Conservation (phyloP, 2,113 vertebrate species). For the Actenoides lindsayi region DNA sequence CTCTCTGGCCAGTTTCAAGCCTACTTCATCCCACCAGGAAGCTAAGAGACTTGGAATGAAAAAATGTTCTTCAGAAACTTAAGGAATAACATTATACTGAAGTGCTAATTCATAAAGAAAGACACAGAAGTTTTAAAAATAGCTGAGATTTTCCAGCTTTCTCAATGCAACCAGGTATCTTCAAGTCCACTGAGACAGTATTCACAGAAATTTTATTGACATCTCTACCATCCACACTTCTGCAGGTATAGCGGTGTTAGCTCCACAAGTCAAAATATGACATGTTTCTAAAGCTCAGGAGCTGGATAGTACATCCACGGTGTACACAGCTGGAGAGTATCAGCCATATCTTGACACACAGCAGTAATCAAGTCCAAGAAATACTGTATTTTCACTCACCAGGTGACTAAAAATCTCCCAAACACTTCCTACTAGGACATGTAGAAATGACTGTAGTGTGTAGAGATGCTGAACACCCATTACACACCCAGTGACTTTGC, state of each 20-base stretch:
- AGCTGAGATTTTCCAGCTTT: neutral
- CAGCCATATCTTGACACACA: neutral
- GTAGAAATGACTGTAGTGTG: fast-evolving
- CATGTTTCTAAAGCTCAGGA: neutral
- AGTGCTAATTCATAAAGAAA: neutral
- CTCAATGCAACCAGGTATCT: neutral
- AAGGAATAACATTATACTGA: neutral
- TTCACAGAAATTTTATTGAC: neutral
- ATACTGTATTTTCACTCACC: neutral
- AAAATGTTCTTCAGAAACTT: neutral
- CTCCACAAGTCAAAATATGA: neutral
- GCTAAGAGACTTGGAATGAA: neutral
- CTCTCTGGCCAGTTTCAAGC: neutral
- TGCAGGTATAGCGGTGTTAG: neutral
- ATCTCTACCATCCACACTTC: neutral
- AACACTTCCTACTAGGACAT: neutral
- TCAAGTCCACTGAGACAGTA: neutral
- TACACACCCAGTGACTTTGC: neutral
- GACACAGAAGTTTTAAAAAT: no score
- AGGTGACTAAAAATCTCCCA: neutral
- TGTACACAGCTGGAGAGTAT: neutral
- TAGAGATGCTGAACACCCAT: neutral
- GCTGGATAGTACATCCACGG: neutral
- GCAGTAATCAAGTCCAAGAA: neutral
- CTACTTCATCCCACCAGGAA: neutral